These are phyloP conservation scores for Microcebus ravelobensis DNA, from an alignment of 2,113 vertebrate genomes.

Conservation along the genomic window DNA sequence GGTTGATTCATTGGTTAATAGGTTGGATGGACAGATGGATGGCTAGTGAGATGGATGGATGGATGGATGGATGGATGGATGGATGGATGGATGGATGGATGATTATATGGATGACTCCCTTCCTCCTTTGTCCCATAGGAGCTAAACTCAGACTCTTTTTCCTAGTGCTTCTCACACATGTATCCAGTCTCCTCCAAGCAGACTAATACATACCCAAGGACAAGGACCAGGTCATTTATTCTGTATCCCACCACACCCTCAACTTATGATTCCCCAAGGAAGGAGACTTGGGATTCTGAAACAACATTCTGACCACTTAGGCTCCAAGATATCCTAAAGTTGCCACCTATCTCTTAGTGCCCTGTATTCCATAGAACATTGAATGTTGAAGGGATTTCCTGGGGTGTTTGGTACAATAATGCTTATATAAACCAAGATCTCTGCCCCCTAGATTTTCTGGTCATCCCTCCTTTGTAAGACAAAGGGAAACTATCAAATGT, in stretches of 20 bases:
- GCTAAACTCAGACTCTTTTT: background rate
- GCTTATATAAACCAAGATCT: background rate
- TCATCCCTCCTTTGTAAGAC: background rate
- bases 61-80: background rate
- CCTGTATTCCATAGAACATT: background rate
- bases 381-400: background rate
- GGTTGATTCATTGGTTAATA: background rate
- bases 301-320: background rate
- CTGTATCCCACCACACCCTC: background rate
- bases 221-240: background rate
- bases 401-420: background rate
- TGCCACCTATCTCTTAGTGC: background rate
- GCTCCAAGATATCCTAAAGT: background rate
- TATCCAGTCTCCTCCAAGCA: background rate
- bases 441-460: background rate
- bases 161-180: background rate
- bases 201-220: background rate
- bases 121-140: background rate
- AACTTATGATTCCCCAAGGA: background rate
- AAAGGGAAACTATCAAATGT: background rate
- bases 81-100: fast-evolving
- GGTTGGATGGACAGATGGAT: background rate
- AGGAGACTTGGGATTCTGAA: background rate
- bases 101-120: background rate
- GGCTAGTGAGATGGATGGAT: too few relatives aligned